phyloP scores from a whole-genome alignment of 2,888 invertebrate genomes.

The Hololepta plana region DNA sequence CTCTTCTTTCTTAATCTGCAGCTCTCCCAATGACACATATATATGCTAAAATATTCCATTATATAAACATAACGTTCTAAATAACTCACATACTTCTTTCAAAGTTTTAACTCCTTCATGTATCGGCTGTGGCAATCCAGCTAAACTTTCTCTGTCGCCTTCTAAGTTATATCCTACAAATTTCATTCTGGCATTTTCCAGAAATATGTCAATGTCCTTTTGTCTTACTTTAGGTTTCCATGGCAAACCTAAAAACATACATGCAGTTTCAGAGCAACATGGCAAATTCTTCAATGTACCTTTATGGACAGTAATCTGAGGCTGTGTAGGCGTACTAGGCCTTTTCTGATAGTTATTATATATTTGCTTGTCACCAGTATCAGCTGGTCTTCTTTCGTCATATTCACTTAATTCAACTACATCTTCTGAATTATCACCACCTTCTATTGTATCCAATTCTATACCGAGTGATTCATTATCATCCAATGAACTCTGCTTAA shows the following conservation, averaged over 20 bases:
- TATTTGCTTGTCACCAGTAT: conserved; percentile 15
- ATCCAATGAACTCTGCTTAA: conserved; percentile 84
- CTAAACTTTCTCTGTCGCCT: conserved; percentile 72
- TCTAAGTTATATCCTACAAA: conserved; percentile 90
- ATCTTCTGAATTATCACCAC: conserved; percentile 41
- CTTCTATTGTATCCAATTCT: conserved; percentile 40
- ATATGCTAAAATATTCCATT: conserved; percentile 48
- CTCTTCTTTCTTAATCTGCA: conserved; percentile 81
- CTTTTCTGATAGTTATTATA: conserved; percentile 20
- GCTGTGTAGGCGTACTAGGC: conserved; percentile 21
- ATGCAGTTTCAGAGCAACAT: too few species aligned
- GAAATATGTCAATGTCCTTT: conserved; percentile 81
- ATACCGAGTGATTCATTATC: conserved; percentile 58
- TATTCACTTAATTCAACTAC: conserved; percentile 30
- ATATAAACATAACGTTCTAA: conserved; percentile 5
- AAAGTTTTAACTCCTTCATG: conserved; percentile 88
- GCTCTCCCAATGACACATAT: conserved; percentile 83
- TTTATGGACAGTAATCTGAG: too few species aligned
- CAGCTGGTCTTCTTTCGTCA: conserved; percentile 30
- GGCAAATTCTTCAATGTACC: conserved; percentile 9
- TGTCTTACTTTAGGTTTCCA: conserved; percentile 94
- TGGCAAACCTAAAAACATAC: conserved; percentile 44
- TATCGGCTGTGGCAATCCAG: conserved; percentile 91
- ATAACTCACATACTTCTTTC: conserved; percentile 35
- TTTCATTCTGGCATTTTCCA: conserved; percentile 81